Conservation (phyloP, 2,113 vertebrate genomes). For the Vidua chalybeata region DNA sequence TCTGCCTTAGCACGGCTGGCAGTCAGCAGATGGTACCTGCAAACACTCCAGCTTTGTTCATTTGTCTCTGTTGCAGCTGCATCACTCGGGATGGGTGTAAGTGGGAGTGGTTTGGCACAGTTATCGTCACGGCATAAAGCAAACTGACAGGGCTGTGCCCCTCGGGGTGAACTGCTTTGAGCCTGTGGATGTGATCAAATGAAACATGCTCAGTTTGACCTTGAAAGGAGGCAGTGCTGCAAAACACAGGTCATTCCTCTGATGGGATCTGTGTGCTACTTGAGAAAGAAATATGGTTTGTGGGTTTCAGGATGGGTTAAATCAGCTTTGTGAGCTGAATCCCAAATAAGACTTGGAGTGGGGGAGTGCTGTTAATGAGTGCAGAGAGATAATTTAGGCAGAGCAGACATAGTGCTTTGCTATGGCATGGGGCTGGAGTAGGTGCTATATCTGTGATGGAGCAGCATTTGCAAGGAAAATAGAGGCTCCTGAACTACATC, state of each 20-base stretch:
- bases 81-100: background rate
- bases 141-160: background rate
- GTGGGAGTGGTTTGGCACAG: background rate
- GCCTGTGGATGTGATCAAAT: background rate
- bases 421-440: background rate
- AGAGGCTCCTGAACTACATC: background rate
- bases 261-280: background rate
- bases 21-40: background rate
- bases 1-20: background rate
- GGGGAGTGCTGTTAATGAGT: background rate
- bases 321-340: background rate
- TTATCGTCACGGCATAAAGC: background rate
- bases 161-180: background rate
- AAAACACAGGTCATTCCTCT: background rate
- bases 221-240: background rate
- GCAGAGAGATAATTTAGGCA: background rate
- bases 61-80: background rate
- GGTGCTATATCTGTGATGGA: background rate
- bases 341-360: background rate
- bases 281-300: background rate
- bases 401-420: background rate
- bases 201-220: background rate
- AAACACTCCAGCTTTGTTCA: background rate
- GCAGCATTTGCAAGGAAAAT: background rate
- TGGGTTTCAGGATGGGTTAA: background rate